A percentile compares a stretch with the other conserved stretches of the same genome.
Evolutionary conservation across 2,113 vertebrate genomes (phyloP).

Genomic region (Mormyrus lacerda): DNA sequence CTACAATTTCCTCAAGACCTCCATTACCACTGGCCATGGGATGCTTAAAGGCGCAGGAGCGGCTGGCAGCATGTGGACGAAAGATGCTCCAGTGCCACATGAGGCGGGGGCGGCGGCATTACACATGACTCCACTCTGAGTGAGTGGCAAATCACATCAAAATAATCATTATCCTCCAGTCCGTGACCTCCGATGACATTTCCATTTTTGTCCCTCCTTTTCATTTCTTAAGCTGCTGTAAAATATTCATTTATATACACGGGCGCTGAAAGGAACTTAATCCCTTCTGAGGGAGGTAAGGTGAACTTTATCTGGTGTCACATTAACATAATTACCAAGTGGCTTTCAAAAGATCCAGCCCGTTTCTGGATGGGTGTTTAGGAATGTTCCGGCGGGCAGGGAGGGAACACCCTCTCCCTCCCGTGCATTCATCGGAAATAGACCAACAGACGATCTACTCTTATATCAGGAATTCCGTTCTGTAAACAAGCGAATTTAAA

Average conservation of each 20-base stretch:
- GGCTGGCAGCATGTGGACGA: background rate
- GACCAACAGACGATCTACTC: background rate
- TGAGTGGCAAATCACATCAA: background rate
- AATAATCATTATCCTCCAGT: conserved; percentile 15
- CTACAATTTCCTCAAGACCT: background rate
- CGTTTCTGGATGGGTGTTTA: background rate
- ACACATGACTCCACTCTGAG: background rate
- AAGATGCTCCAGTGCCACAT: background rate
- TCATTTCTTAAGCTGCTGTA: conserved; percentile 14
- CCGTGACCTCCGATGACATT: conserved; percentile 10
- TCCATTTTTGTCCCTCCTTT: conserved; percentile 5
- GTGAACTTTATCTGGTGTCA: conserved; percentile 11
- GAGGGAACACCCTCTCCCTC: background rate
- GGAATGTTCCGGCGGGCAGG: background rate
- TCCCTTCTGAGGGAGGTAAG: conserved; percentile 9
- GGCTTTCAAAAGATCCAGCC: background rate
- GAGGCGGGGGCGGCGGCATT: background rate
- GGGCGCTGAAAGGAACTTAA: conserved; percentile 3
- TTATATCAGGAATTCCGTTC: background rate
- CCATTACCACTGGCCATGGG: background rate
- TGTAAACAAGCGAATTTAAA: background rate
- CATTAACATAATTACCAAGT: conserved; percentile 21
- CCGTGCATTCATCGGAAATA: background rate
- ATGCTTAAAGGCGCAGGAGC: background rate
- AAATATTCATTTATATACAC: conserved; percentile 21